Percentiles rank a stretch among this genome's conserved stretches.
These are phyloP conservation scores for Daphoenositta chrysoptera DNA, from an alignment of 2,113 vertebrate species.

Conservation along the genomic window DNA sequence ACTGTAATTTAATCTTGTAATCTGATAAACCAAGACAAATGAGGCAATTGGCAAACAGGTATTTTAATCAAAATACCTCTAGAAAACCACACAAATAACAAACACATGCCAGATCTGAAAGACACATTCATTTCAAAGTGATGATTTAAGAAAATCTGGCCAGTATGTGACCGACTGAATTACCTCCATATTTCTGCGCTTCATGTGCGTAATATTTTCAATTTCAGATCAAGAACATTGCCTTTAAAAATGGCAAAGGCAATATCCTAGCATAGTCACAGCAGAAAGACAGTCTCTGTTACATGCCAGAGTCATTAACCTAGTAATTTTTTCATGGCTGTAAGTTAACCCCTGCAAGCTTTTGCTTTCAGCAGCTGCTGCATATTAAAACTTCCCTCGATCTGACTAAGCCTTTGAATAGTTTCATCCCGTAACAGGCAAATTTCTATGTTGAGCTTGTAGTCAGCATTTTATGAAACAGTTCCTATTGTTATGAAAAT, in stretches of 20 bases:
- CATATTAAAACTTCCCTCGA: constrained; percentile 26
- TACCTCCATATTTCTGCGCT: constrained; percentile 4
- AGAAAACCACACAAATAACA: constrained; percentile 55
- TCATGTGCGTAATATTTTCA: background rate
- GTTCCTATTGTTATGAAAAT: constrained; percentile 67
- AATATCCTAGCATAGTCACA: background rate
- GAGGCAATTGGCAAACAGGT: constrained; percentile 50
- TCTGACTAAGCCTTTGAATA: constrained; percentile 12
- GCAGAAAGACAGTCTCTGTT: constrained; percentile 3
- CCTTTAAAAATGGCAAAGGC: constrained; percentile 25
- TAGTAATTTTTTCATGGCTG: constrained; percentile 46
- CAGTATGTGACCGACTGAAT: constrained; percentile 34
- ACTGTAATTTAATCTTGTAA: constrained; percentile 64
- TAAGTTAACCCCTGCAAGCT: constrained; percentile 17
- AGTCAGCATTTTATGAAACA: constrained; percentile 52
- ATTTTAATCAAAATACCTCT: constrained; percentile 59
- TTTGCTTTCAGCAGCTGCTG: constrained; percentile 44
- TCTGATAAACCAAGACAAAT: constrained; percentile 73
- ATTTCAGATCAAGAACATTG: constrained; percentile 37
- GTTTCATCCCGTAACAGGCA: background rate
- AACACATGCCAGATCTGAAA: constrained; percentile 43
- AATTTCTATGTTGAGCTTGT: background rate
- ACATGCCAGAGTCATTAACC: constrained; percentile 35
- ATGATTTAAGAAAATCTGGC: constrained; percentile 29
- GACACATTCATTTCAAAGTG: constrained; percentile 45